phyloP scores from a whole-genome alignment of 1,140 invertebrate genomes.

The Chlorops oryzae region DNA sequence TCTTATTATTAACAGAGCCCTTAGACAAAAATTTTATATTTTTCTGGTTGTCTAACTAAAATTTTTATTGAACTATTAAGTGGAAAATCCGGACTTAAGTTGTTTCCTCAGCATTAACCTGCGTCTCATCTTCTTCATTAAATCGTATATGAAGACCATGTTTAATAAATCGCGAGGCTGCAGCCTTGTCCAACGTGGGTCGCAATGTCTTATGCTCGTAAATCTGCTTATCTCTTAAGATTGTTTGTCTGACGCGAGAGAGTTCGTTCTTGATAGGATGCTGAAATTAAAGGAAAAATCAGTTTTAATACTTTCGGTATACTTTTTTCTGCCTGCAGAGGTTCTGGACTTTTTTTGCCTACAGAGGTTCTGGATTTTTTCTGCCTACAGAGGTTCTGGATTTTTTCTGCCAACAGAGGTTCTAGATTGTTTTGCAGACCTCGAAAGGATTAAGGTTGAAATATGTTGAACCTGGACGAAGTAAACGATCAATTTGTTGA shows the following conservation, averaged over 20 bases:
- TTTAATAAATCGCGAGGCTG: constrained; percentile 55
- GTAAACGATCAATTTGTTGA: constrained; percentile 89
- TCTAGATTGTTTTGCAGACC: constrained; percentile 94
- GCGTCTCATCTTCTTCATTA: constrained; percentile 20
- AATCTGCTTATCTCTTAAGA: constrained; percentile 54
- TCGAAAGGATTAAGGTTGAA: constrained; percentile 96
- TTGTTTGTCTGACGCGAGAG: constrained; percentile 53
- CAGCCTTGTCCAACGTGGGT: constrained; percentile 52
- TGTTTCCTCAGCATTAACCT: background rate
- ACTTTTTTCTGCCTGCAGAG: too few species aligned
- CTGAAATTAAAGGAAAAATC: constrained; percentile 10
- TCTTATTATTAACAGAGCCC: too few species aligned
- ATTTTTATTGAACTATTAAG: too few species aligned
- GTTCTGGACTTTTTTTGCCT: too few species aligned
- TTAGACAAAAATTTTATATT: too few species aligned
- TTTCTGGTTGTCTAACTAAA: too few species aligned
- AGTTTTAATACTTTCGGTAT: too few species aligned
- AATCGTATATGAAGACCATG: constrained; percentile 53
- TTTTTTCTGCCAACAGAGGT: too few species aligned
- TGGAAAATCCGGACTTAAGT: background rate
- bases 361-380: too few species aligned
- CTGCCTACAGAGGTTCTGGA: too few species aligned
- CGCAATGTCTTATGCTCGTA: constrained; percentile 52
- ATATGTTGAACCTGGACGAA: constrained; percentile 90
- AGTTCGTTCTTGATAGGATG: constrained; percentile 56